phyloP scores from a whole-genome alignment of 2,888 invertebrate species.

The Spilarctia lutea region DNA sequence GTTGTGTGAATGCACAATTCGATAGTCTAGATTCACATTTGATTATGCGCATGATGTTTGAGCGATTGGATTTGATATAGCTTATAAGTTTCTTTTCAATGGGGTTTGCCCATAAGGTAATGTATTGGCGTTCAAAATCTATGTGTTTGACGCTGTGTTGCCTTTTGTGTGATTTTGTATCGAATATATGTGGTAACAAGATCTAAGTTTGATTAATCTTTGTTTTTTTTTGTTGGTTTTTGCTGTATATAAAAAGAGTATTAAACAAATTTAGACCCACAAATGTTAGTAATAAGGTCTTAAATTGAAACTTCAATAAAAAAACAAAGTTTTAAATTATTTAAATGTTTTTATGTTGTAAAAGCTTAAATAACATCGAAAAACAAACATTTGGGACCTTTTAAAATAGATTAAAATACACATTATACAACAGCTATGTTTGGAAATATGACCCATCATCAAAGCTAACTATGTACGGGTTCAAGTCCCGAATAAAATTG shows the following conservation, averaged over 20 bases:
- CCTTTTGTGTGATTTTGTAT: slow-evolving; percentile 44
- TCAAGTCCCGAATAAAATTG: slow-evolving; percentile 2
- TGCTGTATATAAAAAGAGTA: not conserved
- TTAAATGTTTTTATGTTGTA: not conserved
- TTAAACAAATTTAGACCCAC: slow-evolving; percentile 6
- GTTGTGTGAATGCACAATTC: slow-evolving; percentile 51
- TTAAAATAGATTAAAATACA: not conserved
- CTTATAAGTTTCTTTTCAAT: slow-evolving; percentile 36
- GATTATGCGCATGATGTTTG: slow-evolving; percentile 50
- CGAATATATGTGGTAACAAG: slow-evolving; percentile 2
- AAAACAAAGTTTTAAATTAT: not conserved
- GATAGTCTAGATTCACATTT: slow-evolving; percentile 47
- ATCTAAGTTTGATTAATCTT: slow-evolving; percentile 24
- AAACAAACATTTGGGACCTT: not conserved
- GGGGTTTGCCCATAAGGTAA: slow-evolving; percentile 33
- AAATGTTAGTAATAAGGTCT: not conserved
- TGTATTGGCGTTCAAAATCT: slow-evolving; percentile 30
- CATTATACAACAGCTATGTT: not conserved
- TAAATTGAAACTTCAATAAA: not conserved
- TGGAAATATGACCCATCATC: not conserved
- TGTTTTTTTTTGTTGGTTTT: not conserved
- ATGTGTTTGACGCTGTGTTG: slow-evolving; percentile 45
- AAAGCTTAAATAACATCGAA: not conserved
- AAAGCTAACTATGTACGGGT: not conserved
- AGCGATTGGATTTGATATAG: slow-evolving; percentile 46